A percentile compares a stretch with the other conserved stretches of the same genome.
Evolutionary conservation across 2,888 invertebrate genomes (phyloP).

Genomic region (Odontomyia ornata): DNA sequence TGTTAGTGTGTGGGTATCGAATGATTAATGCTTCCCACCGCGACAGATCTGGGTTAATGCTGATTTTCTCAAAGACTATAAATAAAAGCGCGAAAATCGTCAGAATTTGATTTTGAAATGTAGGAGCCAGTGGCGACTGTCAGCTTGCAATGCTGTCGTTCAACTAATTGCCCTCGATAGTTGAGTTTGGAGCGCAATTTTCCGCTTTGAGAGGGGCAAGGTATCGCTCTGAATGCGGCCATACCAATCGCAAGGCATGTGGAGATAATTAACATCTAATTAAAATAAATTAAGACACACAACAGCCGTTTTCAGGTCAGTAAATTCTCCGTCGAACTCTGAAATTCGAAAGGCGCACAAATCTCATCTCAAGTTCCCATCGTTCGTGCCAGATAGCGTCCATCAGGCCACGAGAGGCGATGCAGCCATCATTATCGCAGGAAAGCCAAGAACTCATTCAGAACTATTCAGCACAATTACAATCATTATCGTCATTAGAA

Average conservation of each 20-base stretch:
- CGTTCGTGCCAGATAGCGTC: background rate
- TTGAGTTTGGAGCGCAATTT: background rate
- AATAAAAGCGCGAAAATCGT: slow-evolving; percentile 5
- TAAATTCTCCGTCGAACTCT: background rate
- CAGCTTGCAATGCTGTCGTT: background rate
- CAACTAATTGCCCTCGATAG: background rate
- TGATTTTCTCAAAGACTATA: background rate
- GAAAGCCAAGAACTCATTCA: slow-evolving; percentile 7
- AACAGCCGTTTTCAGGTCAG: slow-evolving; percentile 15
- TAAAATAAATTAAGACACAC: slow-evolving; percentile 28
- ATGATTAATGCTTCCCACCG: background rate
- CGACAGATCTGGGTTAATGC: slow-evolving; percentile 12
- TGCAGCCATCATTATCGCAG: background rate
- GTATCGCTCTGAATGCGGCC: background rate
- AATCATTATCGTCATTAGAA: slow-evolving; percentile 22
- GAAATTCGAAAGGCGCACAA: background rate
- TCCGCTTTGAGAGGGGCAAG: background rate
- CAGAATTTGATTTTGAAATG: background rate
- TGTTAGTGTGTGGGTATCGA: background rate
- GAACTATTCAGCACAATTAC: slow-evolving; percentile 11
- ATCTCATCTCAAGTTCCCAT: background rate
- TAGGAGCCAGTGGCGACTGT: background rate
- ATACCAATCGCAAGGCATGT: background rate
- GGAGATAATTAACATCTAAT: slow-evolving; percentile 36
- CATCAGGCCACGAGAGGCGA: background rate